Evolutionary conservation across 2,797 vertebrate genomes (phyloP).

Genomic region (Xenopus petersii): DNA sequence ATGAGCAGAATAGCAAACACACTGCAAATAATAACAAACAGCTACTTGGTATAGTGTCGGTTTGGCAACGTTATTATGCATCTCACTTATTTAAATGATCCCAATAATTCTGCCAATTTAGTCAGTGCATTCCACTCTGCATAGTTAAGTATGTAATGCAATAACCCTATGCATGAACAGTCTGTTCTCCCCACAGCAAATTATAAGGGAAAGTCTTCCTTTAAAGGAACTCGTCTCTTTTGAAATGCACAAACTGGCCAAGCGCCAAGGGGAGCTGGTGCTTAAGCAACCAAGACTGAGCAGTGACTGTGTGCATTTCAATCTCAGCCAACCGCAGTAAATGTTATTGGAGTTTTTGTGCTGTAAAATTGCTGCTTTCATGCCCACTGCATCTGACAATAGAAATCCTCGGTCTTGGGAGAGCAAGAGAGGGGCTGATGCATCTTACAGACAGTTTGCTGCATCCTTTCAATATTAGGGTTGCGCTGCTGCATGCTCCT

Average conservation of each 20-base stretch:
- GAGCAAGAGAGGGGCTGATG: conserved; percentile 54
- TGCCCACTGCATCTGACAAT: conserved; percentile 78
- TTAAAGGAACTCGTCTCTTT: conserved; percentile 68
- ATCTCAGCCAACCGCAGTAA: conserved; percentile 69
- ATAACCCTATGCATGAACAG: conserved; percentile 67
- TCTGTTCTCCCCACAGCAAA: conserved; percentile 71
- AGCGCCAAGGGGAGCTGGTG: conserved; percentile 71
- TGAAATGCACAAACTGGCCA: conserved; percentile 66
- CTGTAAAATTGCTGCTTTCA: conserved; percentile 86
- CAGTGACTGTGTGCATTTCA: conserved; percentile 67
- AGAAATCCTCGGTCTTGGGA: conserved; percentile 66
- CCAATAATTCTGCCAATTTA: conserved; percentile 67
- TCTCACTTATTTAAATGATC: conserved; percentile 61
- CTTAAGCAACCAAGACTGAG: conserved; percentile 73
- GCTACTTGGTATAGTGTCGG: neutral
- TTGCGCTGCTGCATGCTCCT: conserved; percentile 52
- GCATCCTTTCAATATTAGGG: conserved; percentile 57
- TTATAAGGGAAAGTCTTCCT: conserved; percentile 64
- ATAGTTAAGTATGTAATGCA: conserved; percentile 67
- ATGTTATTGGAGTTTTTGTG: conserved; percentile 79
- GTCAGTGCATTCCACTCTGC: conserved; percentile 56
- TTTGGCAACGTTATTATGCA: conserved; percentile 28
- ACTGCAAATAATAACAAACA: no score
- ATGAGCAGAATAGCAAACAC: no score
- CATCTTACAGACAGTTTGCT: conserved; percentile 63